Base-by-base conservation (phyloP, 2,113 vertebrate genomes). In the Panthera tigris region DNA sequence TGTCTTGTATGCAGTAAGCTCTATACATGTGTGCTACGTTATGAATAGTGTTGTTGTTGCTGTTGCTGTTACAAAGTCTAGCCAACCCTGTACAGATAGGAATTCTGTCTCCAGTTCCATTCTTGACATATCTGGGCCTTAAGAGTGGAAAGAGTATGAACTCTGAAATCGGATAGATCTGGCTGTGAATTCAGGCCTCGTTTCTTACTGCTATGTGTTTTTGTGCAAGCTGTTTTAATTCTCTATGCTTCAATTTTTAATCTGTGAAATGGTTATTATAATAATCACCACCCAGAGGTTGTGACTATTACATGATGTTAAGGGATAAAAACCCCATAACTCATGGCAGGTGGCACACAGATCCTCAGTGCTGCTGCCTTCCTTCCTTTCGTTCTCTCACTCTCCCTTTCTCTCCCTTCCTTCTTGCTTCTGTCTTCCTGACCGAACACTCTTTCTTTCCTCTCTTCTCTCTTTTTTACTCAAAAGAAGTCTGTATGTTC, bases 151-250 rank as follows among this genome's bases (percentile, higher is more conserved):
- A 69, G 33, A 41, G 1, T 25, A 5, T 21, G 21, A 11, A 23
- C 1, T 92, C 23, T 23, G 25, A 25, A 36, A 33, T 63, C 48
- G 50, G 55, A 52, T 4, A 68, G 15, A 50, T 41, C 9, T 78
- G 27, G 9, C 29, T 80, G 29, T 36, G 39, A 74, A 74, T 41
- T 39, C 33, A 31, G 15, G 14, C 33, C 91, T 96, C 33, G 18
- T 81, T 5, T 86, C 23, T 90, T 71, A 57, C 0, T 61, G 11
- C 1, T 83, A 1, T 65, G 7, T 82, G 25, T 63, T 91, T 33
- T 50, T 33, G n/a, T 76, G 41, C 1, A 82, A 84, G 57, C 23
- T 69, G 16, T 90, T 97, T 69, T 87, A 71, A 78, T 88, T 93
- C 16, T 84, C 36, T 95, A 15, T 63, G 31, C 50, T 69, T 95